Percentiles rank a stretch among this genome's conserved stretches.
Conservation (phyloP, 2,888 invertebrate genomes). For the Notodonta dromedarius region DNA sequence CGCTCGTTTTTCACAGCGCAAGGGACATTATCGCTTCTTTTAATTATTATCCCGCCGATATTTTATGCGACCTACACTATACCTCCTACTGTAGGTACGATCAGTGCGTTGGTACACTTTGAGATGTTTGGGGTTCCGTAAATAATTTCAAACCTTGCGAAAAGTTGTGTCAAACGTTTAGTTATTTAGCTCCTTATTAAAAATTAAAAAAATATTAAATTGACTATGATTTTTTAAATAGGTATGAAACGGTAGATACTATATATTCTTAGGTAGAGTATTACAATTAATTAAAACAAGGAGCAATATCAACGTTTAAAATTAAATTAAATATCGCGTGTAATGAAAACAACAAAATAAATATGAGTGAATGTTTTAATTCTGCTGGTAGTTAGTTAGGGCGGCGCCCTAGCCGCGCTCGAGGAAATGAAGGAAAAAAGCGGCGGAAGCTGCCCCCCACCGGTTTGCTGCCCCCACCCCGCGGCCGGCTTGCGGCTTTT, state of each 20-base stretch:
- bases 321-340: conserved; percentile 36
- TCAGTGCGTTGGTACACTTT: conserved; percentile 33
- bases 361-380: conserved; percentile 64
- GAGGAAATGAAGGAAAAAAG: conserved; percentile 84
- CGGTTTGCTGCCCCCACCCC: conserved; percentile 28
- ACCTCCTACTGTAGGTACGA: conserved; percentile 39
- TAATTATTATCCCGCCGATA: conserved; percentile 83
- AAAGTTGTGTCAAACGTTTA: background rate
- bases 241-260: too few relatives aligned
- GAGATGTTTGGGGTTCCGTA: background rate
- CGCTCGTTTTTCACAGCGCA: conserved; percentile 80
- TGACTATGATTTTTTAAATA: too few relatives aligned
- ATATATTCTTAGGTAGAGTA: too few relatives aligned
- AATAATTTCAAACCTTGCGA: background rate
- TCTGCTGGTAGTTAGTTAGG: conserved; percentile 62
- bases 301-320: background rate
- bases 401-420: conserved; percentile 73
- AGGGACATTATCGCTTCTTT: conserved; percentile 83
- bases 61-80: conserved; percentile 67
- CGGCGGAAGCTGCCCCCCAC: conserved; percentile 71
- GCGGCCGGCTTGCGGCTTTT: conserved; percentile 74
- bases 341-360: conserved; percentile 52
- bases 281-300: background rate
- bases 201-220: too few relatives aligned
- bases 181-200: too few relatives aligned